phyloP scores from a whole-genome alignment of 1,140 invertebrate species.

The Acyrthosiphon pisum region DNA sequence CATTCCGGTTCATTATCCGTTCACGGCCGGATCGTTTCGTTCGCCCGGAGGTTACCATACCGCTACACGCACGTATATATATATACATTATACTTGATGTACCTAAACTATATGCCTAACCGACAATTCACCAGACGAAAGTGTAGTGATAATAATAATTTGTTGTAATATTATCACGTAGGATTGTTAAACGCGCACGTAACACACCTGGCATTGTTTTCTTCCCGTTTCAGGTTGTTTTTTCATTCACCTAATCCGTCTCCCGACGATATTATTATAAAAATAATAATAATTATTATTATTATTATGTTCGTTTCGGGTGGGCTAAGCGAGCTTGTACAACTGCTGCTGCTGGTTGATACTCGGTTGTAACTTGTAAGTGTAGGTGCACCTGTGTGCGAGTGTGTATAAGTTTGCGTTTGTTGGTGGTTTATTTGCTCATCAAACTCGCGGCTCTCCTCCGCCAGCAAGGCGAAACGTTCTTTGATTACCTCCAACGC shows the following conservation, averaged over 20 bases:
- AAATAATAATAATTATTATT: too few species aligned
- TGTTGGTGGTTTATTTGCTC: conserved; percentile 42
- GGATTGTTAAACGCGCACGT: background rate
- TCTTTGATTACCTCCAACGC: conserved; percentile 19
- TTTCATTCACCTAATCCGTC: background rate
- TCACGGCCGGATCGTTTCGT: conserved; percentile 18
- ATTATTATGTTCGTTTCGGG: conserved; percentile 21
- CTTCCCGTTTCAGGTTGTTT: background rate
- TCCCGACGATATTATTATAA: too few species aligned
- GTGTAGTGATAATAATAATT: background rate
- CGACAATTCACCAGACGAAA: background rate
- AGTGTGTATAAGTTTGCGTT: too few species aligned
- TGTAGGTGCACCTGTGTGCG: background rate
- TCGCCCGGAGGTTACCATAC: too few species aligned
- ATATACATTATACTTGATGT: background rate
- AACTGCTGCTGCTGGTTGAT: background rate
- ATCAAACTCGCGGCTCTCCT: background rate
- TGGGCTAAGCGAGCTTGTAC: background rate
- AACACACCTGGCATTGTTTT: background rate
- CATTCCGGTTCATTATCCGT: conserved; percentile 37
- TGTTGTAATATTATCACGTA: background rate
- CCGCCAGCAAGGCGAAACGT: background rate
- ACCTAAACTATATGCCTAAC: background rate
- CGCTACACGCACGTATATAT: background rate
- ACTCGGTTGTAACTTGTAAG: background rate